Percentiles rank a stretch among this genome's conserved stretches.
These are phyloP conservation scores for Drosophila bocki DNA, from an alignment of 1,140 invertebrate species.

Conservation along the genomic window DNA sequence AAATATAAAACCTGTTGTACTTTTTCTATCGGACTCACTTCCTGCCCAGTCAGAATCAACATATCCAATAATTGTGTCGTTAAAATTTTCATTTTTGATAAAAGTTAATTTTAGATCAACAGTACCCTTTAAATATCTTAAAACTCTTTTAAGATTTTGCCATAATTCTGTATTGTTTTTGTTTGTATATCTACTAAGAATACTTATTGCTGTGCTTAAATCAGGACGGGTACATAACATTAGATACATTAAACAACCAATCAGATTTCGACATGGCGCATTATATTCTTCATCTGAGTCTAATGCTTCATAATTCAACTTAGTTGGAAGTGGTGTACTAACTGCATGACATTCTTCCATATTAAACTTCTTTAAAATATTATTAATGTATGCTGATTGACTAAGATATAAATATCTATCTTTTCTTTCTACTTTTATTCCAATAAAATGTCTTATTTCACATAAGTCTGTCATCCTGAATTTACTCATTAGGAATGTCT, in stretches of 20 bases:
- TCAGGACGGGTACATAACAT: slow-evolving; percentile 17
- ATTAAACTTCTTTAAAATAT: slow-evolving; percentile 24
- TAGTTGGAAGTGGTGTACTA: slow-evolving; percentile 19
- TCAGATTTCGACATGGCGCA: slow-evolving; percentile 30
- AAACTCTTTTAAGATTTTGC: slow-evolving; percentile 1
- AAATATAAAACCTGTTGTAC: slow-evolving; percentile 33
- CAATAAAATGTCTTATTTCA: slow-evolving; percentile 18
- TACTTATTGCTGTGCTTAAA: slow-evolving; percentile 22
- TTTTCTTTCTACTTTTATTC: slow-evolving; percentile 46
- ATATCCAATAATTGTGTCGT: not conserved
- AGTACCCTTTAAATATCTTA: slow-evolving; percentile 3
- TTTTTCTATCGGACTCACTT: not conserved
- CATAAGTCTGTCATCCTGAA: slow-evolving; percentile 46
- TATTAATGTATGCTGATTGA: slow-evolving; percentile 51
- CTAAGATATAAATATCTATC: slow-evolving; percentile 32
- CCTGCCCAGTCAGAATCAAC: not conserved
- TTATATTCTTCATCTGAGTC: slow-evolving; percentile 27
- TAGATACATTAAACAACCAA: slow-evolving; percentile 43
- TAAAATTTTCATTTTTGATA: slow-evolving; percentile 56
- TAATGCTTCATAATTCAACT: slow-evolving; percentile 15
- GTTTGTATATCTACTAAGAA: slow-evolving; percentile 23
- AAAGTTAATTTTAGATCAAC: slow-evolving; percentile 13
- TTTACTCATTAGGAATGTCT: slow-evolving; percentile 1
- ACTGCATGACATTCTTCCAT: slow-evolving; percentile 33
- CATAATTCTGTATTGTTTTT: slow-evolving; percentile 33